Base-by-base conservation (phyloP, 2,797 vertebrate genomes). In the Okamejei kenojei region DNA sequence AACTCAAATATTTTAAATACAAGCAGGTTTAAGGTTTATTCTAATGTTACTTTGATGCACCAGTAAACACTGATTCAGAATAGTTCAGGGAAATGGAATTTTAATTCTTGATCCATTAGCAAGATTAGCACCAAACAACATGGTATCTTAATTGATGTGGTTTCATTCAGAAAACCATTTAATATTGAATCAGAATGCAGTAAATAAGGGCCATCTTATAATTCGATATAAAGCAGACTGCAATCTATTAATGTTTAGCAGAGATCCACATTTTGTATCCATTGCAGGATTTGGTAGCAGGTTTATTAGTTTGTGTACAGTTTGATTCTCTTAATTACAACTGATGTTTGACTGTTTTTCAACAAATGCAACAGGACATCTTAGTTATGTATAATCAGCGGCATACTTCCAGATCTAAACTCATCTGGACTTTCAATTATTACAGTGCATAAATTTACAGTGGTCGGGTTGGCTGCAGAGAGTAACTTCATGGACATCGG, bases 51-150 rank as follows among this genome's bases (percentile, higher is more conserved):
- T 92, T 74, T 92, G 71, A 74, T 76, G 71, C 71, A n/a, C 13
- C 71, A 54, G 23, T n/a, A 58, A 92, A 92, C 71, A 92, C 73
- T 74, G 71, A 38, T 29, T 91, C 38, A 54, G 35, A 74, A 6
- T 92, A 74, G 54, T 76, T 54, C 35, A 54, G 90, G 61, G 38
- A 92, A 63, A 26, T 74, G 38, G 38, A 76, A 92, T 92, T 74
- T 54, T 54, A 92, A 92, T 92, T 76, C 13, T 8, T 17, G 23
- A 29, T 74, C 45, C 38, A 92, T 92, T 26, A 92, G 68, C 32
- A 74, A 91, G 65, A 74, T 91, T 91, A 54, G 21, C 35, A 74
- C 90, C 35, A 92, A 74, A 23, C 13, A 91, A 54, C 38, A 91
- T 74, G 38, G 9, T 13, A 29, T 76, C 68, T n/a, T 92, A 92